Evolutionary conservation across 2,888 invertebrate genomes (phyloP), one percentile per base, ranked within the genome.

Genomic region (Pterostichus madidus): DNA sequence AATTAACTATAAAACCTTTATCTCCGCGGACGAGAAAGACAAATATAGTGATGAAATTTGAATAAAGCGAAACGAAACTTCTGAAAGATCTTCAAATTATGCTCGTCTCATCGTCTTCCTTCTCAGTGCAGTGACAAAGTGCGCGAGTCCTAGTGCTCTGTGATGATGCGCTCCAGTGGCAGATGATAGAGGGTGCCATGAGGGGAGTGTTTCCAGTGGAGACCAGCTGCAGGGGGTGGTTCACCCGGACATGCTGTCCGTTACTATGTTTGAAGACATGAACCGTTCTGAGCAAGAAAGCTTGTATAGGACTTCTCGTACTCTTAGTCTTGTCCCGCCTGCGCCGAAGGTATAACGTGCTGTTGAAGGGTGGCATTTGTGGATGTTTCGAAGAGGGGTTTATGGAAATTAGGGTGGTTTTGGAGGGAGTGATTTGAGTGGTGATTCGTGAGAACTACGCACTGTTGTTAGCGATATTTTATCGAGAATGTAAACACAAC

Each of bases 211-310:
- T 71, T 31, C 13, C n/a, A 52, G 68, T 61, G 77, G 59, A 61
- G 49, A 59, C 11, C 39, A 24, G 64, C 39, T 3, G 35, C 44
- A 32, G 46, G 52, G 35, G 52, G 61, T 32, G 76, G 83, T 13
- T 8, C 56, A 56, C 79, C 84, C 87, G 86, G 86, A 87, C 89
- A 91, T 91, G 91, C 89, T 91, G 88, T 90, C 90, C 87, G 87
- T 90, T 88, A 90, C 90, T 87, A 90, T 91, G 89, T 85, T 87
- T 85, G 87, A 88, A 87, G 91, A 90, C 87, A 93, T 93, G 93
- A 93, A 93, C 90, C 91, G 93, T 84, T 92, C 92, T 84, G 93
- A 93, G 88, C 93, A 93, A 89, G 93, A 93, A 87, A 92, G 91
- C 86, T 89, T 93, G 86, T 93, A 92, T 87, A 90, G 93, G 85